These are phyloP conservation scores for Eulemur macaco DNA, from an alignment of 2,113 vertebrate genomes.

Conservation along the genomic window DNA sequence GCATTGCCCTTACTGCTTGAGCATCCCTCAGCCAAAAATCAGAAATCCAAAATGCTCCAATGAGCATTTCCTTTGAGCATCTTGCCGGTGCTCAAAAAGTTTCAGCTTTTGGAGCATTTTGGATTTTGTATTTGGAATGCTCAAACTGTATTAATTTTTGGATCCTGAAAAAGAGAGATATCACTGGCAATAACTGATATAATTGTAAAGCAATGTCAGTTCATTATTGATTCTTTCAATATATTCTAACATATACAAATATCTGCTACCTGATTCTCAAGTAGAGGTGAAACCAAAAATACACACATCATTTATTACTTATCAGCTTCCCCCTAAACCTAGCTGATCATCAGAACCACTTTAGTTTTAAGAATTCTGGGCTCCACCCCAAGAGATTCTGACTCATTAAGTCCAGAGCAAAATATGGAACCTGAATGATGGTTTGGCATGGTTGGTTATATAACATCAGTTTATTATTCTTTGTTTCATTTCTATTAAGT, in stretches of 20 bases:
- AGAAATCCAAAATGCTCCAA: background rate
- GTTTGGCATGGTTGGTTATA: background rate
- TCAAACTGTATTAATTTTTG: background rate
- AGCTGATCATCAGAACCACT: background rate
- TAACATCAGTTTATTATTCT: background rate
- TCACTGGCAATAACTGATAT: background rate
- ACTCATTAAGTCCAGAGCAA: background rate
- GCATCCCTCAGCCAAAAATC: background rate
- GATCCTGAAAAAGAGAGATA: background rate
- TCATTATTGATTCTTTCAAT: background rate
- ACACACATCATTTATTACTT: background rate
- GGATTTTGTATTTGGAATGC: background rate
- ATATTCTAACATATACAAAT: background rate
- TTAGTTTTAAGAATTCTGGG: background rate
- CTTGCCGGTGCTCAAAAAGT: background rate
- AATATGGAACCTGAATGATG: background rate
- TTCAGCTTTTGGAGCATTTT: background rate
- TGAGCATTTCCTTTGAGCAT: background rate
- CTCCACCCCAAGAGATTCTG: background rate
- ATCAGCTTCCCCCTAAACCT: background rate
- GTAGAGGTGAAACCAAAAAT: conserved; percentile 5
- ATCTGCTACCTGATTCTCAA: background rate
- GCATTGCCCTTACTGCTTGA: background rate
- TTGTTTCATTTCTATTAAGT: background rate
- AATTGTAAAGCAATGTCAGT: background rate